Conservation (phyloP, 2,113 vertebrate genomes). For the Thamnophis sirtalis region DNA sequence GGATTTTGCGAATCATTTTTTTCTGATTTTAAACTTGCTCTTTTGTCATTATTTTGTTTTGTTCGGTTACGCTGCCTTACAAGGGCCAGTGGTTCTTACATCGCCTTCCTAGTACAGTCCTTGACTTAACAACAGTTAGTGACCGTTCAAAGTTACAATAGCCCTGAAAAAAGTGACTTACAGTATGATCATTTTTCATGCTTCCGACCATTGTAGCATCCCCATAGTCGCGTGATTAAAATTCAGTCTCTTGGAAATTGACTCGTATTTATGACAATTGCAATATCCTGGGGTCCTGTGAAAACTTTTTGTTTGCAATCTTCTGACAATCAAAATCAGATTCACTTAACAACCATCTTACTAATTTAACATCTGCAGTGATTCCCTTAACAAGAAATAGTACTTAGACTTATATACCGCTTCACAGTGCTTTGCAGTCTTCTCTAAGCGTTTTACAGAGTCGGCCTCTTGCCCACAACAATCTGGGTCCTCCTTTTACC, state of each 20-base stretch:
- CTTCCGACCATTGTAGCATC: not conserved
- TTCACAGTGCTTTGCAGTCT: too few species aligned
- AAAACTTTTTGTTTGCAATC: not conserved
- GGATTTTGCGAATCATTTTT: accelerated
- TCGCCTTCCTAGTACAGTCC: not conserved
- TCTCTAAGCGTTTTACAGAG: too few species aligned
- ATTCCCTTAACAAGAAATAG: too few species aligned
- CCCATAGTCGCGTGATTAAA: not conserved
- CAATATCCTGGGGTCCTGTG: not conserved
- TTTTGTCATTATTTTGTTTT: not conserved
- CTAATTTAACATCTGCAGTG: not conserved
- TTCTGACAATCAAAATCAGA: not conserved
- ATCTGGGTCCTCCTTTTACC: too few species aligned
- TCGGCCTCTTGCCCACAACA: too few species aligned
- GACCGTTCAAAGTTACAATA: not conserved
- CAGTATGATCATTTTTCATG: not conserved
- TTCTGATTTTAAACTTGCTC: not conserved
- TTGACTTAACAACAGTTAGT: not conserved
- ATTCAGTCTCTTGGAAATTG: not conserved
- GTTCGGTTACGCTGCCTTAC: not conserved
- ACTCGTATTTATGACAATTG: not conserved
- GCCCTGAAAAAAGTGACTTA: not conserved
- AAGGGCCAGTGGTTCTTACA: not conserved
- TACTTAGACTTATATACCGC: too few species aligned
- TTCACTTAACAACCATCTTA: not conserved